These are phyloP conservation scores for Campoletis raptor DNA, from an alignment of 2,888 invertebrate genomes.

Conservation along the genomic window DNA sequence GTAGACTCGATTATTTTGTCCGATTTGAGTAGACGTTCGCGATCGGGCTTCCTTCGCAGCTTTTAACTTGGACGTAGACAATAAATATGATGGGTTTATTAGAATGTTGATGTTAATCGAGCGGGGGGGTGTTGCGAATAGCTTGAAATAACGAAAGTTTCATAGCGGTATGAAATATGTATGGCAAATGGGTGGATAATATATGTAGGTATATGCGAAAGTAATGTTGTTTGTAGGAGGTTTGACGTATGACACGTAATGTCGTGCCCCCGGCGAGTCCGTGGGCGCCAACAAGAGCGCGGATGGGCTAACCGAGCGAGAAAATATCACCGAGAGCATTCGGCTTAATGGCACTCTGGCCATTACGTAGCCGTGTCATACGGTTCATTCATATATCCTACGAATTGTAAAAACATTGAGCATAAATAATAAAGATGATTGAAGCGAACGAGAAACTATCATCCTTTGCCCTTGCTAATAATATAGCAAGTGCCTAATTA, in stretches of 20 bases:
- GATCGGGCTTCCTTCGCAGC: too few species aligned
- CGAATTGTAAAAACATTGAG: constrained; percentile 74
- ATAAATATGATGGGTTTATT: too few species aligned
- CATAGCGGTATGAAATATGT: constrained; percentile 9
- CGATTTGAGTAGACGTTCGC: constrained; percentile 16
- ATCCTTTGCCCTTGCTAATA: too few species aligned
- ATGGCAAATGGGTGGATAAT: not conserved
- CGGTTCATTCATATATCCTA: constrained; percentile 22
- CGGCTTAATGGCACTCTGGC: constrained; percentile 80
- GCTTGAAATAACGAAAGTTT: not conserved
- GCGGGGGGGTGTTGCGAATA: too few species aligned
- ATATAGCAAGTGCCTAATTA: too few species aligned
- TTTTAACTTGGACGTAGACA: too few species aligned
- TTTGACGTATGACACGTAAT: constrained; percentile 80
- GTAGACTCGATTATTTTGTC: constrained; percentile 30
- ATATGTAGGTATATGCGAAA: constrained; percentile 17
- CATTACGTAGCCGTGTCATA: constrained; percentile 76
- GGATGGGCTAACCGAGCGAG: constrained; percentile 79
- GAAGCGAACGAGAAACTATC: constrained; percentile 59
- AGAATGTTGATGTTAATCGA: too few species aligned
- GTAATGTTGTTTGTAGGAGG: constrained; percentile 68
- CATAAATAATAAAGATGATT: constrained; percentile 80
- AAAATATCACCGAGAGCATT: constrained; percentile 83
- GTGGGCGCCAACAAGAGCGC: constrained; percentile 81
- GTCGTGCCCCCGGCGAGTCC: constrained; percentile 73